Percentiles rank a stretch among this genome's conserved stretches.
These are phyloP conservation scores for Caprella mutica DNA, from an alignment of 2,888 invertebrate species.

Conservation along the genomic window DNA sequence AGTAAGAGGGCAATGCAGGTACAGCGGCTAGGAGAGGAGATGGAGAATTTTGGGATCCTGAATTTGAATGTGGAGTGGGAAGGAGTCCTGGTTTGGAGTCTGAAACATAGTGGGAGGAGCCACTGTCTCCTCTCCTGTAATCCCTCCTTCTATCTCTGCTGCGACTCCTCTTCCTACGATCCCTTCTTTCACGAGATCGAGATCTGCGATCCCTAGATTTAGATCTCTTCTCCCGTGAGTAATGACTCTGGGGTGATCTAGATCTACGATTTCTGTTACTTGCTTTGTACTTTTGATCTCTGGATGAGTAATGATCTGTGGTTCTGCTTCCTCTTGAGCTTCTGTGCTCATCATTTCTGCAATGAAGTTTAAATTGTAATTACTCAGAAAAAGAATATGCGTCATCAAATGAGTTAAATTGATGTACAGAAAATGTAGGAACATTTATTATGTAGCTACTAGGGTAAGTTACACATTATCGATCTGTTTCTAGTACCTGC, in stretches of 20 bases:
- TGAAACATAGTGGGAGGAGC: background rate
- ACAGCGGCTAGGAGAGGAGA: constrained; percentile 38
- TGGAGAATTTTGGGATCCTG: constrained; percentile 26
- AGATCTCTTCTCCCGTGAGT: no score
- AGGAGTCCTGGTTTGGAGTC: background rate
- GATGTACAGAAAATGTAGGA: no score
- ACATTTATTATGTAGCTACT: no score
- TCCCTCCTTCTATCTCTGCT: constrained; percentile 10
- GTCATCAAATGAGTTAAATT: no score
- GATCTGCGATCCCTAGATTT: constrained; percentile 8
- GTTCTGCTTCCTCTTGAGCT: no score
- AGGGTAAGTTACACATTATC: no score
- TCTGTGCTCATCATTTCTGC: no score
- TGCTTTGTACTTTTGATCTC: background rate
- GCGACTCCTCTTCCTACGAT: constrained; percentile 10
- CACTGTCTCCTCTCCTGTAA: background rate
- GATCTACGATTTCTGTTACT: background rate
- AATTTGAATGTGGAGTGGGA: background rate
- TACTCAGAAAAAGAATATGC: no score
- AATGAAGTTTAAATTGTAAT: no score
- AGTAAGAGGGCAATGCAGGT: constrained; percentile 54
- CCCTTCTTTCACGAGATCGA: constrained; percentile 5
- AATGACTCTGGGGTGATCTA: background rate
- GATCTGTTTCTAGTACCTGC: no score
- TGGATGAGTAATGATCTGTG: no score